A percentile compares a stretch with the other conserved stretches of the same genome.
phyloP scores from a whole-genome alignment of 1,140 invertebrate species.

The Bombus pascuorum region DNA sequence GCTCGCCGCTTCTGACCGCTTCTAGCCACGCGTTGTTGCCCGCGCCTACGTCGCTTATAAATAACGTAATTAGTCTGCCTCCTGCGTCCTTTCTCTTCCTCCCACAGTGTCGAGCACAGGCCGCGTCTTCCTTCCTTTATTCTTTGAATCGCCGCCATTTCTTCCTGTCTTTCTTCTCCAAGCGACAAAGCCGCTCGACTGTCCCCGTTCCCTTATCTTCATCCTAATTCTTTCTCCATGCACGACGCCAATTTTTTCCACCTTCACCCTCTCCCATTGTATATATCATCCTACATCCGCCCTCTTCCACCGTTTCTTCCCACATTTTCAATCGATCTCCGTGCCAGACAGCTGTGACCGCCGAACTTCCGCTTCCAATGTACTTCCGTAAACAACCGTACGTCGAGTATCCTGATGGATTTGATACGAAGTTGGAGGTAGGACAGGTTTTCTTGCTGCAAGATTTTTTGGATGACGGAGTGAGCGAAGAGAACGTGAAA shows the following conservation, averaged over 20 bases:
- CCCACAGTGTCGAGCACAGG: background rate
- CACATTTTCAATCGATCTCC: background rate
- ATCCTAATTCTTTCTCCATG: background rate
- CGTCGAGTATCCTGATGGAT: background rate
- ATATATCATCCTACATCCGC: background rate
- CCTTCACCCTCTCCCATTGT: background rate
- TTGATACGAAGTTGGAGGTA: too few species aligned
- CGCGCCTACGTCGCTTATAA: conserved; percentile 63
- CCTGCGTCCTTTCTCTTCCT: background rate
- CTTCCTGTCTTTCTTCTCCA: background rate
- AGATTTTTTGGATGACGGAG: too few species aligned
- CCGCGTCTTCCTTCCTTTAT: conserved; percentile 50
- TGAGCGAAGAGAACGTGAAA: background rate
- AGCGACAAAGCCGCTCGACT: background rate
- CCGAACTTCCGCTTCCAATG: background rate
- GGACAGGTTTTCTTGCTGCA: background rate
- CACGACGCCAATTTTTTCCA: background rate
- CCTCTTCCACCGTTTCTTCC: background rate
- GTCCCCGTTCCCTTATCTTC: background rate
- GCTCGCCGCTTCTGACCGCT: conserved; percentile 14
- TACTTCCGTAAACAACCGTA: background rate
- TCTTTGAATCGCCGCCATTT: conserved; percentile 34
- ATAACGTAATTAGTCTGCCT: conserved; percentile 72
- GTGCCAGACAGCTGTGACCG: too few species aligned
- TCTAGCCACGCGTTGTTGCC: conserved; percentile 51